Conservation (phyloP, 2,888 invertebrate species). For the Rutpela maculata region DNA sequence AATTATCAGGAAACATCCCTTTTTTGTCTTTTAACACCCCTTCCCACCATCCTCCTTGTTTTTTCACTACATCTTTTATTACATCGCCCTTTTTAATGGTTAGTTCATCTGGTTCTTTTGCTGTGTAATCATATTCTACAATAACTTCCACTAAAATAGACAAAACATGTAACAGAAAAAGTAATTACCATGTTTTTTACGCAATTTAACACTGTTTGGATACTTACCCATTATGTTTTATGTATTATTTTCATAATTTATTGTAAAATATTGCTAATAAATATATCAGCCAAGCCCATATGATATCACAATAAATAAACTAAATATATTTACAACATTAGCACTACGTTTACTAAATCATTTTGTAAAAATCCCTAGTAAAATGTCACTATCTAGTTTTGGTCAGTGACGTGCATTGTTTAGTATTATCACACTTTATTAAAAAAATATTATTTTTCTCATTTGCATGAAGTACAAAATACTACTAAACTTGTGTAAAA, state of each 20-base stretch:
- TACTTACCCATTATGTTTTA: constrained; percentile 53
- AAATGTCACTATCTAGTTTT: constrained; percentile 25
- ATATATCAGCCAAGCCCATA: constrained; percentile 50
- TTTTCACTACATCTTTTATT: constrained; percentile 85
- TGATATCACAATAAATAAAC: constrained; percentile 41
- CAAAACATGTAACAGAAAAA: constrained; percentile 10
- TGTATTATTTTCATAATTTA: constrained; percentile 49
- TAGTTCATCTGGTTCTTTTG: constrained; percentile 91
- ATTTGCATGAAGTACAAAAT: neutral
- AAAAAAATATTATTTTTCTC: neutral
- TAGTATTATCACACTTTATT: no score
- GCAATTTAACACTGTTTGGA: constrained; percentile 16
- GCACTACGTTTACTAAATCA: constrained; percentile 28
- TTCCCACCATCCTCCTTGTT: constrained; percentile 93
- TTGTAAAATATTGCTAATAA: constrained; percentile 34
- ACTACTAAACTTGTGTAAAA: neutral
- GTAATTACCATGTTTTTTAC: constrained; percentile 3
- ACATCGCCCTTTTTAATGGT: constrained; percentile 89
- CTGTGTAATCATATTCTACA: constrained; percentile 91
- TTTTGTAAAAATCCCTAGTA: constrained; percentile 28
- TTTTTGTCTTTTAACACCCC: constrained; percentile 88
- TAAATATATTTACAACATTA: constrained; percentile 34
- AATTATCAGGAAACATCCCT: constrained; percentile 96
- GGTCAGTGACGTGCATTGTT: constrained; percentile 1
- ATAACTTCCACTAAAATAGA: constrained; percentile 82